phyloP scores from a whole-genome alignment of 2,797 vertebrate genomes.

The Danio albolineatus region DNA sequence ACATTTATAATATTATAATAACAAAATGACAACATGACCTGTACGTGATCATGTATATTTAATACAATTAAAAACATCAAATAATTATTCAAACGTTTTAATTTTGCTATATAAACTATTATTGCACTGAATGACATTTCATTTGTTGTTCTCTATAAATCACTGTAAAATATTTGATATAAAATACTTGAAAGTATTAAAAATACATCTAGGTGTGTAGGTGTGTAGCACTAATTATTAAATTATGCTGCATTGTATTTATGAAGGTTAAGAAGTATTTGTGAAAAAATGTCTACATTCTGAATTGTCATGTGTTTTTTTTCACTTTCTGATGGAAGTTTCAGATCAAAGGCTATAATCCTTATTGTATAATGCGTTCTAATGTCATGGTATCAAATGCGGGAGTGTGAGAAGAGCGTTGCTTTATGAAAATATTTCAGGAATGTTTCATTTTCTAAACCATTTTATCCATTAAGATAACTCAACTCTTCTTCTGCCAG shows the following conservation, averaged over 20 bases:
- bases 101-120: too few species aligned
- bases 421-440: slow-evolving; percentile 55
- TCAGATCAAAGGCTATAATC: neutral
- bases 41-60: too few species aligned
- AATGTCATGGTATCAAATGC: neutral
- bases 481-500: neutral
- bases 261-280: neutral
- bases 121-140: too few species aligned
- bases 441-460: slow-evolving; percentile 55
- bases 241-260: neutral
- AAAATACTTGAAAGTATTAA: too few species aligned
- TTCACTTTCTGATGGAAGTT: neutral
- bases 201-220: too few species aligned
- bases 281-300: neutral
- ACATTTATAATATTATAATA: too few species aligned
- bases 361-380: neutral
- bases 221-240: too few species aligned
- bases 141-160: too few species aligned
- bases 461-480: slow-evolving; percentile 28
- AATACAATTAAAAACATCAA: too few species aligned
- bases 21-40: too few species aligned
- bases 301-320: neutral
- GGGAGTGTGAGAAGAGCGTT: slow-evolving; percentile 20
- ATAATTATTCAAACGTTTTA: too few species aligned
- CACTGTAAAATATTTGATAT: too few species aligned